These are phyloP conservation scores for Dynastes grantii DNA, from an alignment of 2,888 invertebrate genomes.

Conservation along the genomic window DNA sequence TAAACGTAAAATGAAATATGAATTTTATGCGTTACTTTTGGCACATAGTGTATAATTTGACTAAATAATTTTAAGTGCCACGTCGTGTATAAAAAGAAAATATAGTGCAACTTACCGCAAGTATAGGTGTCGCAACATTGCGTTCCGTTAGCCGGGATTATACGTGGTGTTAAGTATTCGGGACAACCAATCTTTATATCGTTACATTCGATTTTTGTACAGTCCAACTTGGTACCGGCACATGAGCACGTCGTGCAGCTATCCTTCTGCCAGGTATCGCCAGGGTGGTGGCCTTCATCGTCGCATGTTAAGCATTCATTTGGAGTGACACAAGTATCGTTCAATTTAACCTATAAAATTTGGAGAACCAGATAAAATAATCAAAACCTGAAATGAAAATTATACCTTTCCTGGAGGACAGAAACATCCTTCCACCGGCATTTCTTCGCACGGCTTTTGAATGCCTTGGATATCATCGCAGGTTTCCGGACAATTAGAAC, in stretches of 20 bases:
- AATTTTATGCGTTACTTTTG: too few species aligned
- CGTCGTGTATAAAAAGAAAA: too few species aligned
- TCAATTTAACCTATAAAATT: conserved; percentile 75
- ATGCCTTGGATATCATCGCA: conserved; percentile 77
- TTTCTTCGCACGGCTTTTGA: conserved; percentile 57
- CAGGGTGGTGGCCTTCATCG: conserved; percentile 79
- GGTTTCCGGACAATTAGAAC: conserved; percentile 77
- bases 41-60: not conserved
- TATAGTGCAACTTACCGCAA: conserved; percentile 73
- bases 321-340: conserved; percentile 81
- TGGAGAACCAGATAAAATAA: conserved; percentile 2
- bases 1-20: not conserved
- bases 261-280: conserved; percentile 80
- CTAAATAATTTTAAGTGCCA: not conserved
- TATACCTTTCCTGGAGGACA: conserved; percentile 83
- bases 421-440: conserved; percentile 85
- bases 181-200: conserved; percentile 76
- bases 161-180: conserved; percentile 73
- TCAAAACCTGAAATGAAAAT: too few species aligned
- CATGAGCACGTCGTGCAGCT: conserved; percentile 85
- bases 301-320: conserved; percentile 83
- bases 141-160: conserved; percentile 72
- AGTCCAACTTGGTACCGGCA: conserved; percentile 75
- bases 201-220: conserved; percentile 76
- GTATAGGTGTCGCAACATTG: conserved; percentile 82